Percentiles rank a stretch among this genome's conserved stretches.
Conservation (phyloP, 2,113 vertebrate genomes). For the Plecotus auritus region DNA sequence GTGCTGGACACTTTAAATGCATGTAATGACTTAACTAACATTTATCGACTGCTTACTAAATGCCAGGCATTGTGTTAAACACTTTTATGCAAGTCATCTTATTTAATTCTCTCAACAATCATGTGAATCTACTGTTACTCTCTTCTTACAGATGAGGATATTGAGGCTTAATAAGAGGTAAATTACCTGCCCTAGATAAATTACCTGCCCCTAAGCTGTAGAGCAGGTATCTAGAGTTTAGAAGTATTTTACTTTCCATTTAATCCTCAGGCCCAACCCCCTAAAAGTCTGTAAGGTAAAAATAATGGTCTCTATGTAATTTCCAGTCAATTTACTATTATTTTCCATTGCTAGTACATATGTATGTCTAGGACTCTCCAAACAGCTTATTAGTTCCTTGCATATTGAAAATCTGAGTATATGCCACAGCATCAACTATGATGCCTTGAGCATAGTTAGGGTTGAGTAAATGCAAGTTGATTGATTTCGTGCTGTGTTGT, state of each 20-base stretch:
- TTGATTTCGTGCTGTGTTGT: not conserved
- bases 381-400: not conserved
- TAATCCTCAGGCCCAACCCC: not conserved
- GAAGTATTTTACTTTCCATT: not conserved
- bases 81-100: not conserved
- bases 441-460: not conserved
- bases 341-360: not conserved
- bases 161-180: not conserved
- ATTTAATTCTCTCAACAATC: not conserved
- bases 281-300: not conserved
- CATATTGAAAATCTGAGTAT: not conserved
- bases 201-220: not conserved
- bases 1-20: not conserved
- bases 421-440: not conserved
- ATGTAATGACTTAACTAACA: not conserved
- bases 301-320: conserved; percentile 3
- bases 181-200: not conserved
- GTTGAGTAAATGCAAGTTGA: not conserved
- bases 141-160: not conserved
- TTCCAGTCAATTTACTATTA: not conserved
- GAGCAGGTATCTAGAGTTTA: not conserved
- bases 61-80: not conserved
- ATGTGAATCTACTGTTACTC: not conserved
- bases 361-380: not conserved
- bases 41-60: not conserved